Evolutionary conservation across 2,113 vertebrate species (phyloP).

Genomic region (Danionella cerebrum): DNA sequence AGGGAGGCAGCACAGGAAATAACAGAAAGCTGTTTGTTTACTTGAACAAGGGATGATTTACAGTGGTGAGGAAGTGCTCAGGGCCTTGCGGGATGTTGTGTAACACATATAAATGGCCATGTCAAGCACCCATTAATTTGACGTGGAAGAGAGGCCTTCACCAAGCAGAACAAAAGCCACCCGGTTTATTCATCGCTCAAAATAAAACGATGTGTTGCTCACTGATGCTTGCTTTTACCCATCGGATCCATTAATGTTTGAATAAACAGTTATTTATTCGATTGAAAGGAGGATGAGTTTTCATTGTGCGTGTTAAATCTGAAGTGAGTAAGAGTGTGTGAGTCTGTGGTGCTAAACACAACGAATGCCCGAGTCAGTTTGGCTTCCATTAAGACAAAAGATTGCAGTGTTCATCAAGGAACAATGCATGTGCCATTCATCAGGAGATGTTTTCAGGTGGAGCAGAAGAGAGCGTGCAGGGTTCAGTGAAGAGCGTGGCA

Average conservation of each 20-base stretch:
- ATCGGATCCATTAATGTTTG: not conserved
- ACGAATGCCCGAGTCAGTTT: not conserved
- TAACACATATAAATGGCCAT: constrained; percentile 28
- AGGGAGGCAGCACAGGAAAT: not conserved
- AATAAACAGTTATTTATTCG: constrained; percentile 5
- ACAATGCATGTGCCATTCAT: constrained; percentile 12
- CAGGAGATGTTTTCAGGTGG: not conserved
- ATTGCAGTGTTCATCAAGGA: not conserved
- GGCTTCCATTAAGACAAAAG: constrained; percentile 8
- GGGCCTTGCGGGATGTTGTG: constrained; percentile 7
- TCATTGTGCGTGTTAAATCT: not conserved
- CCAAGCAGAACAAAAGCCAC: constrained; percentile 8
- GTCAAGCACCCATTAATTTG: constrained; percentile 31
- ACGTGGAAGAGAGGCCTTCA: constrained; percentile 9
- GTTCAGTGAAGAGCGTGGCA: not conserved
- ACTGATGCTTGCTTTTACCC: not conserved
- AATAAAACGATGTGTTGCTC: not conserved
- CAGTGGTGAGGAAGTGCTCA: constrained; percentile 10
- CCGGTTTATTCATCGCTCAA: not conserved
- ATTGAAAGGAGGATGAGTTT: not conserved
- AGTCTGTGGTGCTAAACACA: not conserved
- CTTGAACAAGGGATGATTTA: constrained; percentile 17
- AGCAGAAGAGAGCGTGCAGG: not conserved
- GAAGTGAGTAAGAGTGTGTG: constrained; percentile 14
- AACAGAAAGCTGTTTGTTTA: not conserved